Base-by-base conservation (phyloP, 1,140 invertebrate species). In the Drosophila littoralis region DNA sequence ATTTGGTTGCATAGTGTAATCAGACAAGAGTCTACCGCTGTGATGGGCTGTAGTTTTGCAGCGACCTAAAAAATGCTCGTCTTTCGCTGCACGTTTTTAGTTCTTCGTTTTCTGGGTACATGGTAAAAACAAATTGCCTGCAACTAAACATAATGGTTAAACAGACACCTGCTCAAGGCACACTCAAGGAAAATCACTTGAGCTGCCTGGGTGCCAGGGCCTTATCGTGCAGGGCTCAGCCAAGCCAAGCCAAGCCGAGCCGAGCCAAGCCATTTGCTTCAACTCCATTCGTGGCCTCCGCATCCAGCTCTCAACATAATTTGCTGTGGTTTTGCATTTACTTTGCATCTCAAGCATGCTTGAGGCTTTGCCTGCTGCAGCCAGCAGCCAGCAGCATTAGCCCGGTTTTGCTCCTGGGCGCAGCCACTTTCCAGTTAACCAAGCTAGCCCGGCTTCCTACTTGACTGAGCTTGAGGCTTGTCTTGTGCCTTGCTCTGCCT, bases 71-170 rank as follows among this genome's bases (percentile, higher is more conserved):
- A 75, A 81, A 59, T 66, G 54, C 17, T 36, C 54, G 42, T 40
- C 40, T 35, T 45, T 33, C 45, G 32, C 15, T 61, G 43, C 33
- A 22, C 36, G 32, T 54, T 60, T 43, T 54, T 57, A 50, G 55
- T 63, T 63, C 48, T 45, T 66, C 55, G 69, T 78, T 73, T 45
- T 59, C 40, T 45, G 63, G 48, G 68, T 76, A 73, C 81, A 74
- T 64, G 77, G 60, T 64, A 68, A 83, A 77, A 86, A 86, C 83
- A 88, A 88, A 88, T 88, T 88, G 83, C 83, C 83, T 89, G 83
- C 84, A 88, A 89, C 83, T 89, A 88, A 88, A 89, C 84, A 88
- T 89, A 88, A 88, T 77, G 84, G 83, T 88, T 88, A 83, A 88
- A 83, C 83, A 88, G 83, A 88, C 83, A 88, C 83, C 83, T 88